Evolutionary conservation across 2,113 vertebrate species (phyloP).

Genomic region (Synodontis membranacea): DNA sequence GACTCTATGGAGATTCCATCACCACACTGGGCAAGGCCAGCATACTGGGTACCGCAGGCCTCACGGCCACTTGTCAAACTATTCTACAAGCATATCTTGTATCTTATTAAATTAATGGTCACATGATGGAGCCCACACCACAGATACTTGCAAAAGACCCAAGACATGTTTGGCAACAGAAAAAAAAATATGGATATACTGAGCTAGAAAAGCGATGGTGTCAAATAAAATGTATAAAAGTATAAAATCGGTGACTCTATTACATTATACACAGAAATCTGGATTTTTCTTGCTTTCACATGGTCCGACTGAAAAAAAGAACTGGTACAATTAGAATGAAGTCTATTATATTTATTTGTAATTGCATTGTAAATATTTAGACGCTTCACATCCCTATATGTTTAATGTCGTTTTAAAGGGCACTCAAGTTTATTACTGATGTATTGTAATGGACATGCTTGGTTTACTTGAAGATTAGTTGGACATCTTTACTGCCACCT

Average conservation of each 20-base stretch:
- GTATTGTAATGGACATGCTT: neutral
- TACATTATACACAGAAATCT: neutral
- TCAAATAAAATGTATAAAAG: no score
- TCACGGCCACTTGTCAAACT: neutral
- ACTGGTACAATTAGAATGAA: neutral
- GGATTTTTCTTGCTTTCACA: neutral
- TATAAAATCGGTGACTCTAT: neutral
- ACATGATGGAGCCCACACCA: neutral
- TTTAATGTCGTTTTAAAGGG: neutral
- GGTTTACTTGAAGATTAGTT: neutral
- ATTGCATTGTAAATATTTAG: neutral
- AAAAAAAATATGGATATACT: neutral
- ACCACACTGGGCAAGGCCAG: slow-evolving; percentile 97
- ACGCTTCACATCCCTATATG: neutral
- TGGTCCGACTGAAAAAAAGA: neutral
- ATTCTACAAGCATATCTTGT: neutral
- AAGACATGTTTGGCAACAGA: neutral
- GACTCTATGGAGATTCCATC: slow-evolving; percentile 95
- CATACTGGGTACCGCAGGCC: slow-evolving; percentile 81
- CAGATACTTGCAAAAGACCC: neutral
- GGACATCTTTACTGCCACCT: neutral
- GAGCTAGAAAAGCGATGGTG: neutral
- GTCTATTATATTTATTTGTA: no score
- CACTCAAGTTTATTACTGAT: neutral
- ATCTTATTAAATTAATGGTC: neutral